phyloP scores from a whole-genome alignment of 2,113 vertebrate species.

The Paramormyrops kingsleyae region DNA sequence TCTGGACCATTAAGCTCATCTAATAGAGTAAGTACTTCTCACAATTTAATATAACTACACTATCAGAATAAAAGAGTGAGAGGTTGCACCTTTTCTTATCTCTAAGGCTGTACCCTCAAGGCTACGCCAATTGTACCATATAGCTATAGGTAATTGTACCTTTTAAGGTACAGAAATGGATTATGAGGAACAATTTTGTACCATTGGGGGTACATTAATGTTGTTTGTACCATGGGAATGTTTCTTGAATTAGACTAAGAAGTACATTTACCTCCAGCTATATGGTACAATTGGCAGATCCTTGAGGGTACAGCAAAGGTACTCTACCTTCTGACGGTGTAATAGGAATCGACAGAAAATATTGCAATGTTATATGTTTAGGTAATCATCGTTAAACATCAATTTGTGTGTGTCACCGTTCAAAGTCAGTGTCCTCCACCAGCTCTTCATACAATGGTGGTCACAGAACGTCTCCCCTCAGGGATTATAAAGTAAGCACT shows the following conservation, averaged over 20 bases:
- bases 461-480: background rate
- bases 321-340: background rate
- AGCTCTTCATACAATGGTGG: background rate
- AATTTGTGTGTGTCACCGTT: background rate
- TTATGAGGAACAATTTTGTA: no score
- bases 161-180: no score
- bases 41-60: no score
- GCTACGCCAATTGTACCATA: no score
- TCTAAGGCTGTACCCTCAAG: background rate
- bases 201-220: no score
- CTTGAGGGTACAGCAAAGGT: background rate
- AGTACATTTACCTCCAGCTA: background rate
- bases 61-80: background rate
- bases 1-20: background rate
- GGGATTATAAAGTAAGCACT: background rate
- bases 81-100: background rate
- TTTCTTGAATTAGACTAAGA: background rate
- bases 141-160: no score
- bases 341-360: background rate
- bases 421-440: background rate
- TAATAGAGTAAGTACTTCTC: no score
- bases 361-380: background rate
- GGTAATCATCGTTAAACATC: background rate
- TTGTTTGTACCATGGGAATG: background rate
- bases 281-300: background rate